These are phyloP conservation scores for Thymelicus sylvestris DNA, from an alignment of 2,888 invertebrate species.

Conservation along the genomic window DNA sequence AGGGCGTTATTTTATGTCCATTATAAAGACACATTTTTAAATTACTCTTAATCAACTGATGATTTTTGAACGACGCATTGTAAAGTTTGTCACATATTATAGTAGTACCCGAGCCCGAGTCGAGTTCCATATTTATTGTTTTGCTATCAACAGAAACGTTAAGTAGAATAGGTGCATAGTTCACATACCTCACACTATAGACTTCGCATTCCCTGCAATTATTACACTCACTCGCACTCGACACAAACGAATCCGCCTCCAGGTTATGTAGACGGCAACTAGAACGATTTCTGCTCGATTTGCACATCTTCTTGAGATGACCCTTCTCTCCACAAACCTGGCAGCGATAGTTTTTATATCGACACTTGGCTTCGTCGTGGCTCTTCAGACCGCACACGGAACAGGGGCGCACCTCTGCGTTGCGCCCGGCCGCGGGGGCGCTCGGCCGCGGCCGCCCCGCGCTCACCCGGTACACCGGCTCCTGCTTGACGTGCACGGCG, in stretches of 20 bases:
- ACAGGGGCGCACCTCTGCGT: slow-evolving; percentile 20
- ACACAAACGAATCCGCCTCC: not conserved
- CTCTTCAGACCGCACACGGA: slow-evolving; percentile 34
- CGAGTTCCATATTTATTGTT: no score
- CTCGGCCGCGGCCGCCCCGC: slow-evolving; percentile 9
- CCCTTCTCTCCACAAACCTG: slow-evolving; percentile 37
- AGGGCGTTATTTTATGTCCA: slow-evolving; percentile 43
- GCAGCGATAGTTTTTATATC: slow-evolving; percentile 37
- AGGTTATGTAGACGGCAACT: not conserved
- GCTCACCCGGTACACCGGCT: slow-evolving; percentile 19
- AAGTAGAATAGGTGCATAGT: slow-evolving; percentile 7
- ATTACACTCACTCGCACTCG: not conserved
- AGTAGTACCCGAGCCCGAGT: slow-evolving; percentile 11
- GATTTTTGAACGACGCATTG: not conserved
- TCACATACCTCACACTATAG: slow-evolving; percentile 27
- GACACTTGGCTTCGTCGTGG: slow-evolving; percentile 36
- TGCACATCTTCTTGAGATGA: slow-evolving; percentile 37
- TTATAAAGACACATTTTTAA: slow-evolving; percentile 46
- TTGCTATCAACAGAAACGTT: not conserved
- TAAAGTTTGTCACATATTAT: slow-evolving; percentile 6
- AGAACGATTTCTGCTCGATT: not conserved
- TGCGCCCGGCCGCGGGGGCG: slow-evolving; percentile 8
- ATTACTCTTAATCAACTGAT: slow-evolving; percentile 6
- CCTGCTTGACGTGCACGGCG: slow-evolving; percentile 25
- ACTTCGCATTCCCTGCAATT: slow-evolving; percentile 22